Base-by-base conservation (phyloP, 1,140 invertebrate genomes). In the Drosophila arizonae region DNA sequence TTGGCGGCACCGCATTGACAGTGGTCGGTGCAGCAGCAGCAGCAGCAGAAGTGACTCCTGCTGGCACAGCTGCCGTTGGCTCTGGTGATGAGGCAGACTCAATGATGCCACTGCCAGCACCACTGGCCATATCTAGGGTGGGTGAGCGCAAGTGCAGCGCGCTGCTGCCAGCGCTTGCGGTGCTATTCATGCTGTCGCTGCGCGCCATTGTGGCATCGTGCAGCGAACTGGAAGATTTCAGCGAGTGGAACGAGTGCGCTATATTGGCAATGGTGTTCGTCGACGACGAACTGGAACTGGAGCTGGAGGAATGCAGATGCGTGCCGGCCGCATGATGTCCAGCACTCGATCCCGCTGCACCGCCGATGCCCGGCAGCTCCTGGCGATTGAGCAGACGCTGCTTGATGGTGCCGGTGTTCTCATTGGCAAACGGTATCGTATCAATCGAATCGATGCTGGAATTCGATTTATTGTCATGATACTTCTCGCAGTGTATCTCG, bases 381-480 rank as follows among this genome's bases (percentile, higher is more conserved):
- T 91, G 89, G 6, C 90, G 84, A 55, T 92, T 92, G 10, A 91
- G 72, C 66, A 89, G 70, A 17, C 91, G 90, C 90, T 93, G 94
- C 80, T 98, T 98, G 90, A 99, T 99, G 26, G 98, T 99, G 10
- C 98, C 98, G 39, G 98, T 97, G 93, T 99, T 99, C 91, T 99
- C 98, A 92, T 99, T 99, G 67, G 98, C 98, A 93, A 99, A 99
- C 43, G 98, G 98, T 91, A 99, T 94, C 77, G 97, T 98, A 92
- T 99, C 98, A 50, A 92, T 92, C 24, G 97, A 98, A 93, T 99
- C 97, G 58, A 97, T 97, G 93, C 97, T 98, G 70, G 97, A 98
- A 93, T 95, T 98, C 80, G 97, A 98, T 95, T 92, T 92, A 71
- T 77, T 92, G 81, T 92, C 91, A 52, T 92, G 91, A 55, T 90